Evolutionary conservation across 2,888 invertebrate species (phyloP), one percentile per base, ranked within the genome.

Genomic region (Vandiemenella viatica): DNA sequence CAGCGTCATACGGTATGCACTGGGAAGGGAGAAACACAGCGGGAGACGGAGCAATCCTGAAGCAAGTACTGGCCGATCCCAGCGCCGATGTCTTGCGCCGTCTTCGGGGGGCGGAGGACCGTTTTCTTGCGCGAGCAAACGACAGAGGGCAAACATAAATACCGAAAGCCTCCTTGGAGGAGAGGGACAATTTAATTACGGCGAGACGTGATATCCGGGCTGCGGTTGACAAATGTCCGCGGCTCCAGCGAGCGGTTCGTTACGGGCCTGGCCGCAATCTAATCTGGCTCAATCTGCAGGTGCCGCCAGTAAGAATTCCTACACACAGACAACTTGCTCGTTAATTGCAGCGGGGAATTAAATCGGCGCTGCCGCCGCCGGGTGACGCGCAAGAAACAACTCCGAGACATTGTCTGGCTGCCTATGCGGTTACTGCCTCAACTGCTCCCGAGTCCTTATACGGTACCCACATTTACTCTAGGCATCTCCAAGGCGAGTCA

Each of bases 101-200:
- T n/a, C n/a, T n/a, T n/a, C n/a, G n/a, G n/a, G n/a, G n/a, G n/a
- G n/a, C n/a, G n/a, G n/a, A n/a, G n/a, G n/a, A n/a, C n/a, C n/a
- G n/a, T n/a, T n/a, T n/a, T n/a, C n/a, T n/a, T n/a, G n/a, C n/a
- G n/a, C n/a, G n/a, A n/a, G n/a, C n/a, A n/a, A n/a, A n/a, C n/a
- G n/a, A n/a, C n/a, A n/a, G n/a, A n/a, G n/a, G n/a, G n/a, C 32
- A 10, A 32, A 32, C 32, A 32, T 32, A 32, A 32, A 32, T 32
- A 32, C 13, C 32, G 32, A n/a, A 13, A 10, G 32, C 32, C 32
- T 32, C 18, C 42, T 5, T n/a, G 18, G 21, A n/a, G 42, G n/a
- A 42, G 19, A 45, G 44, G 44, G 43, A 49, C 49, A 49, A 45
- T 49, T 49, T 49, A 49, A 49, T 49, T 49, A 49, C 38, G 22